Conservation (phyloP, 2,888 invertebrate species). For the Eilema caniola region DNA sequence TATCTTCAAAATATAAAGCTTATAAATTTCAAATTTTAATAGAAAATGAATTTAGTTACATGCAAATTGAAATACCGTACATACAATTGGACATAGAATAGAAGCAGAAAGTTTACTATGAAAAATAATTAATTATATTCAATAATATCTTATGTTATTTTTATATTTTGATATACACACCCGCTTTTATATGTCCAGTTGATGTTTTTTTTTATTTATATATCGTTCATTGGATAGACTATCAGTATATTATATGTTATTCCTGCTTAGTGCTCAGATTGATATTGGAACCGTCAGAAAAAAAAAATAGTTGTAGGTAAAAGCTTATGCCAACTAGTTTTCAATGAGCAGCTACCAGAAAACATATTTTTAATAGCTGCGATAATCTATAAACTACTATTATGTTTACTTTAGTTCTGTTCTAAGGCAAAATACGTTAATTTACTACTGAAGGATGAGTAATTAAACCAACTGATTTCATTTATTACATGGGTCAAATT, state of each 20-base stretch:
- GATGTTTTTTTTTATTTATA: no score
- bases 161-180: neutral
- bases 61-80: constrained; percentile 34
- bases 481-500: neutral
- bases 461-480: neutral
- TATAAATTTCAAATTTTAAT: constrained; percentile 34
- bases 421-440: neutral
- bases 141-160: no score
- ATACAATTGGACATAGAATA: constrained; percentile 38
- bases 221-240: neutral
- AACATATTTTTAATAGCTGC: neutral
- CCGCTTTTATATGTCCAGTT: neutral
- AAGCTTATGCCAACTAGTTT: neutral
- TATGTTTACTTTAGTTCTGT: neutral
- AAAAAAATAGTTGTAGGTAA: neutral
- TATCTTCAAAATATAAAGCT: constrained; percentile 59
- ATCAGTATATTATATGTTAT: neutral
- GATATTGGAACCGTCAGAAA: neutral
- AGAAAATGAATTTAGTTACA: constrained; percentile 37
- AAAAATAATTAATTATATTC: no score
- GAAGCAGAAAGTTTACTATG: neutral
- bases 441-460: neutral
- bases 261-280: neutral
- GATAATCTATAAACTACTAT: neutral
- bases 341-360: neutral